phyloP scores from a whole-genome alignment of 2,888 invertebrate genomes.

The Hypomecis punctinalis region DNA sequence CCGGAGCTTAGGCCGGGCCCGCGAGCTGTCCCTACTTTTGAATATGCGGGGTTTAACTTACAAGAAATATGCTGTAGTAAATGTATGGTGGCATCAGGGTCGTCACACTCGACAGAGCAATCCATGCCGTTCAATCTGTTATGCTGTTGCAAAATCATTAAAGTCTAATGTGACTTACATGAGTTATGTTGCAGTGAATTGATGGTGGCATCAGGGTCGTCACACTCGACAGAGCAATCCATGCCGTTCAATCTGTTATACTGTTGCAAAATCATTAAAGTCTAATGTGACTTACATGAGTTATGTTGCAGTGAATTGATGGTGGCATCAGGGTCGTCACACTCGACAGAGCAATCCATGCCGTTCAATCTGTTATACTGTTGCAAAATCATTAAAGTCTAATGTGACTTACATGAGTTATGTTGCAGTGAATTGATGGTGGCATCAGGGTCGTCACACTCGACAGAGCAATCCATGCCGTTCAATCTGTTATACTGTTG shows the following conservation, averaged over 20 bases:
- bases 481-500: conserved; percentile 8
- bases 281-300: conserved; percentile 73
- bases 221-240: conserved; percentile 74
- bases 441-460: conserved; percentile 47
- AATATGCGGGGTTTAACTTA: too few species aligned
- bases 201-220: conserved; percentile 70
- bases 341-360: conserved; percentile 72
- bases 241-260: conserved; percentile 67
- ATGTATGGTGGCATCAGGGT: conserved; percentile 67
- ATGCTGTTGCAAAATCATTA: conserved; percentile 69
- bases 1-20: too few species aligned
- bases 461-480: too few species aligned
- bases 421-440: conserved; percentile 65
- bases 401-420: conserved; percentile 74
- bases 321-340: conserved; percentile 73
- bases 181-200: conserved; percentile 65
- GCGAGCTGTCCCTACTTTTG: too few species aligned
- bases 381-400: too few species aligned
- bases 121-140: conserved; percentile 66
- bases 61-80: conserved; percentile 68
- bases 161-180: too few species aligned
- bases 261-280: too few species aligned
- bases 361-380: conserved; percentile 68
- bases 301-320: conserved; percentile 65
- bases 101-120: conserved; percentile 75